These are phyloP conservation scores for Sylvilagus bachmani DNA, from an alignment of 2,113 vertebrate species.

Conservation along the genomic window DNA sequence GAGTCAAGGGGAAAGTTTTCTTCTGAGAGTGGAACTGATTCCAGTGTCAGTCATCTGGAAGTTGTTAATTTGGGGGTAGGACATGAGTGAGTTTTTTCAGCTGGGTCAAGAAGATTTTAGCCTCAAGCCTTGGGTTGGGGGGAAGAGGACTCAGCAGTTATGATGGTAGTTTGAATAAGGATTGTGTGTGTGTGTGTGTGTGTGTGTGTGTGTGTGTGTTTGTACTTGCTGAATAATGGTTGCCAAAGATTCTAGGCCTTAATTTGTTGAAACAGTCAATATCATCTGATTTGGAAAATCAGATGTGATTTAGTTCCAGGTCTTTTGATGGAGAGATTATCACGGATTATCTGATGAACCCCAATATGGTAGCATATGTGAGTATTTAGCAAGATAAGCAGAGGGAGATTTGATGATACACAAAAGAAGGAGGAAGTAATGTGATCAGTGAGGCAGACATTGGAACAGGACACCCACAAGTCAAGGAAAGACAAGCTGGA, in stretches of 20 bases:
- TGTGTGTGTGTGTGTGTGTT: not conserved
- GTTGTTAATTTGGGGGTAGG: not conserved
- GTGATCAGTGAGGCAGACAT: not conserved
- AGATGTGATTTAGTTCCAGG: not conserved
- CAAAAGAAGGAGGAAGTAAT: not conserved
- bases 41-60: conserved; percentile 15
- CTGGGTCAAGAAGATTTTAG: conserved; percentile 14
- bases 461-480: not conserved
- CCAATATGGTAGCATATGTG: too few species aligned
- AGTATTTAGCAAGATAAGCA: not conserved
- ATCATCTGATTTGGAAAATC: not conserved
- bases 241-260: too few species aligned
- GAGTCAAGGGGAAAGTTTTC: not conserved
- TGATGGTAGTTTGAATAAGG: not conserved
- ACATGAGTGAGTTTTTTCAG: conserved; percentile 7
- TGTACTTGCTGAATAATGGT: not conserved
- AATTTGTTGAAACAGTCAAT: not conserved
- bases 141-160: not conserved
- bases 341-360: not conserved
- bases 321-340: not conserved
- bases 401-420: not conserved
- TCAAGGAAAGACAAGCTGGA: not conserved
- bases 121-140: not conserved
- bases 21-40: conserved; percentile 52
- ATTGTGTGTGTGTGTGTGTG: not conserved